These are phyloP conservation scores for Phenacoccus solenopsis DNA, from an alignment of 1,140 invertebrate genomes.

Conservation along the genomic window DNA sequence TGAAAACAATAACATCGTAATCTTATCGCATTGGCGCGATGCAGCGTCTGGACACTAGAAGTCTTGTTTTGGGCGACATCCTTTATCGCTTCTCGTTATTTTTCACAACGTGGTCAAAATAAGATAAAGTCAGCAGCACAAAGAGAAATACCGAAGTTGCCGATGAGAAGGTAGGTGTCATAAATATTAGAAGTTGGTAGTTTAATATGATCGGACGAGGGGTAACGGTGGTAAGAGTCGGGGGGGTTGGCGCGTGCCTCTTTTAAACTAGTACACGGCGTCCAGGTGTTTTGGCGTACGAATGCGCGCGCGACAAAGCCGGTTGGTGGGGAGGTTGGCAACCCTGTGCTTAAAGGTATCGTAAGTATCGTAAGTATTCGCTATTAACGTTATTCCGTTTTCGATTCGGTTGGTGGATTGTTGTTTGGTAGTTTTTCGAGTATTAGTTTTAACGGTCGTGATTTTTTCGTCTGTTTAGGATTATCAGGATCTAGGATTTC, in stretches of 20 bases:
- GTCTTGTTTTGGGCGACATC: no score
- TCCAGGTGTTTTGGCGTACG: background rate
- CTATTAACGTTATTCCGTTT: background rate
- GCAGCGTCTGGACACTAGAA: no score
- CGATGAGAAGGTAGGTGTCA: constrained; percentile 11
- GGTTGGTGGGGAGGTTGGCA: constrained; percentile 11
- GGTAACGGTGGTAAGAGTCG: background rate
- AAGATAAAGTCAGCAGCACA: background rate
- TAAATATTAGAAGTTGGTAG: constrained; percentile 14
- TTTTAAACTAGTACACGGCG: constrained; percentile 12
- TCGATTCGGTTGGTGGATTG: background rate
- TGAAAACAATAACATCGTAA: no score
- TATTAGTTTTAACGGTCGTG: background rate
- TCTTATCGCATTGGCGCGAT: no score
- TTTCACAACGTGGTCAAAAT: no score
- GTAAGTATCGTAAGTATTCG: background rate
- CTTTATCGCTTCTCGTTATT: no score
- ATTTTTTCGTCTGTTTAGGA: background rate
- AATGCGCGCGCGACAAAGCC: constrained; percentile 13
- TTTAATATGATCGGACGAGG: background rate
- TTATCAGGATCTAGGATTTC: background rate
- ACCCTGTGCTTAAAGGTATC: background rate
- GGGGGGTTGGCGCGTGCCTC: constrained; percentile 11
- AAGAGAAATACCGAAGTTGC: background rate
- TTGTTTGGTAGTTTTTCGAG: background rate